Evolutionary conservation across 1,140 invertebrate genomes (phyloP).

Genomic region (Hyles vespertilio): DNA sequence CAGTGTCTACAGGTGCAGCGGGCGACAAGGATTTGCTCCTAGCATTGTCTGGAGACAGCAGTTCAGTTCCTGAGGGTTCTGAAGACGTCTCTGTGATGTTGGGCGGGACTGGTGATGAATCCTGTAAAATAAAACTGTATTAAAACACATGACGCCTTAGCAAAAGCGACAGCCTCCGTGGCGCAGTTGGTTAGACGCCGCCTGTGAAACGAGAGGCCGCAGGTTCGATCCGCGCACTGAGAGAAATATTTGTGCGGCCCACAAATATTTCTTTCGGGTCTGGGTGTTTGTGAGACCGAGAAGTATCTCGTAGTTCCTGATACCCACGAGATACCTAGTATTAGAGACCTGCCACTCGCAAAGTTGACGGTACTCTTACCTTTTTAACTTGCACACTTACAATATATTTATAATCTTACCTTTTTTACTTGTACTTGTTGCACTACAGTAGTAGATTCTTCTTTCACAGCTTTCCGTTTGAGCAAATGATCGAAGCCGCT

Average conservation of each 20-base stretch:
- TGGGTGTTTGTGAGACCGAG: too few species aligned
- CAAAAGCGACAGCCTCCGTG: not conserved
- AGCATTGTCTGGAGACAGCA: conserved; percentile 24
- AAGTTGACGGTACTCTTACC: not conserved
- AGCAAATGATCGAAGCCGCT: conserved; percentile 90
- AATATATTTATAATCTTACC: too few species aligned
- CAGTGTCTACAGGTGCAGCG: conserved; percentile 12
- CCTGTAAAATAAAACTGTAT: conserved; percentile 20
- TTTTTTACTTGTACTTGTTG: too few species aligned
- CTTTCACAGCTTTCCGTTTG: conserved; percentile 85
- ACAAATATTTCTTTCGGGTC: too few species aligned
- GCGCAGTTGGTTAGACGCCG: too few species aligned
- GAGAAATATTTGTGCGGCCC: too few species aligned
- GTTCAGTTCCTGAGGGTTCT: conserved; percentile 22
- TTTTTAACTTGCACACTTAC: too few species aligned
- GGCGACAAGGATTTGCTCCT: conserved; percentile 43
- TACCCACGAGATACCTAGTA: too few species aligned
- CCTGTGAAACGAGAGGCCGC: too few species aligned
- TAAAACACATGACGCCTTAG: not conserved
- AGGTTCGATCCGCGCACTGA: too few species aligned
- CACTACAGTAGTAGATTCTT: conserved; percentile 75
- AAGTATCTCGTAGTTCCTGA: too few species aligned
- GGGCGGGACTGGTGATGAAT: conserved; percentile 26
- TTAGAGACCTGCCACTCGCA: not conserved
- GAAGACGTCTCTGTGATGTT: conserved; percentile 26